Evolutionary conservation across 2,888 invertebrate species (phyloP).

Genomic region (Unio delphinus): DNA sequence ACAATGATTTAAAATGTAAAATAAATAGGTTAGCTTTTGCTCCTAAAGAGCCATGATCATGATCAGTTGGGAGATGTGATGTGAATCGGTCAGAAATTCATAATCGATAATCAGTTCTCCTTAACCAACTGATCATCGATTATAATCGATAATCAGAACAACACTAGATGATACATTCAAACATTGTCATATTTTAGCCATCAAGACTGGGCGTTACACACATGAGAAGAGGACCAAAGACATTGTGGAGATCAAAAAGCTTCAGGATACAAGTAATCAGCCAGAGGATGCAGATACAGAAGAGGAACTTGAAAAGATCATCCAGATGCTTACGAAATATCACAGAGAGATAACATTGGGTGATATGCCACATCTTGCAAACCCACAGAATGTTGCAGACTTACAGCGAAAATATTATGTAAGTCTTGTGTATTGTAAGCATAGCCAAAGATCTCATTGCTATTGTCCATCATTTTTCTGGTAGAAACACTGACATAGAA

Average conservation of each 20-base stretch:
- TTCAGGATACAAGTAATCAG: conserved; percentile 24
- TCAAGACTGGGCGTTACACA: conserved; percentile 68
- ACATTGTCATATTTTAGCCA: conserved; percentile 51
- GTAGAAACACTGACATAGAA: no score
- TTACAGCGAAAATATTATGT: conserved; percentile 10
- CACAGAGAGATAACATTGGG: background rate
- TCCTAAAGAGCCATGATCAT: background rate
- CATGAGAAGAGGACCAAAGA: conserved; percentile 65
- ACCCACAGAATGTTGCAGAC: background rate
- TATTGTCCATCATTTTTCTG: no score
- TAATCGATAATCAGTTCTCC: no score
- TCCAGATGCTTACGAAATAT: conserved; percentile 12
- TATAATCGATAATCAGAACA: no score
- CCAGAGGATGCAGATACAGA: conserved; percentile 4
- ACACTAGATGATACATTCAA: background rate
- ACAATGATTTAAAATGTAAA: no score
- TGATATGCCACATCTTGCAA: background rate
- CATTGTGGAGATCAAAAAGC: conserved; percentile 62
- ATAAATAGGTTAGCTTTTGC: no score
- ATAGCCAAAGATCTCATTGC: no score
- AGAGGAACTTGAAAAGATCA: conserved; percentile 13
- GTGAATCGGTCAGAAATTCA: no score
- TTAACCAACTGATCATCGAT: no score
- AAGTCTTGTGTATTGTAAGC: conserved; percentile 1
- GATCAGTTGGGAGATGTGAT: background rate